Evolutionary conservation across 1,140 invertebrate genomes (phyloP).

Genomic region (Scaptomyza hsui): DNA sequence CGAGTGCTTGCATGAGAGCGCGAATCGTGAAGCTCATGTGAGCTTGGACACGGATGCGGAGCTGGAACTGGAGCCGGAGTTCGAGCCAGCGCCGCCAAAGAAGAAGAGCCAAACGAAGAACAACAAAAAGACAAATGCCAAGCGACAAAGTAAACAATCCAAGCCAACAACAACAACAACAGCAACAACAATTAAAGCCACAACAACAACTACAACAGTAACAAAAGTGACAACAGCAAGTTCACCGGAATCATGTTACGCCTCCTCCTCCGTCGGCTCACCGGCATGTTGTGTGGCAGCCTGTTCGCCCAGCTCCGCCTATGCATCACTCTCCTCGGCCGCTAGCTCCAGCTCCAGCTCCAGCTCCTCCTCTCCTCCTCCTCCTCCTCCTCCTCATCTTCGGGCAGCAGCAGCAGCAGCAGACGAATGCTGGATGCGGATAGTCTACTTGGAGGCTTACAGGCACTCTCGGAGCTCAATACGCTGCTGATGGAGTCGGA

Average conservation of each 20-base stretch:
- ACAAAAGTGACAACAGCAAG: slow-evolving; percentile 15
- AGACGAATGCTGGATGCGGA: slow-evolving; percentile 48
- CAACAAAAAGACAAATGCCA: slow-evolving; percentile 50
- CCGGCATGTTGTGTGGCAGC: slow-evolving; percentile 43
- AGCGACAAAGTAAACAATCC: slow-evolving; percentile 30
- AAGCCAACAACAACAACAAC: slow-evolving; percentile 4
- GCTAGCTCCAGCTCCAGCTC: slow-evolving; percentile 44
- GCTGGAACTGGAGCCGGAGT: slow-evolving; percentile 30
- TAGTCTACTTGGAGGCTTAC: slow-evolving; percentile 47
- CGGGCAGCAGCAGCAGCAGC: slow-evolving; percentile 35
- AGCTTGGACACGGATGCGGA: slow-evolving; percentile 27
- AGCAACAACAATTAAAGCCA: slow-evolving; percentile 1
- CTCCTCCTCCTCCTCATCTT: not conserved
- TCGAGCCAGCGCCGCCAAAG: slow-evolving; percentile 16
- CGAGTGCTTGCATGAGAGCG: slow-evolving; percentile 69
- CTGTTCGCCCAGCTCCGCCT: slow-evolving; percentile 56
- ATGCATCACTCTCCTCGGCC: slow-evolving; percentile 59
- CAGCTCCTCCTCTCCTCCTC: slow-evolving; percentile 30
- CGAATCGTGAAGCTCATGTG: slow-evolving; percentile 49
- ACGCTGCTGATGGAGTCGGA: slow-evolving; percentile 85
- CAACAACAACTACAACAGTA: not conserved
- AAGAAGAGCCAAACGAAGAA: slow-evolving; percentile 43
- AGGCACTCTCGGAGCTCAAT: slow-evolving; percentile 62
- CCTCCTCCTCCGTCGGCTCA: slow-evolving; percentile 64
- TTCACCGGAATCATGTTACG: slow-evolving; percentile 70